Evolutionary conservation across 2,113 vertebrate genomes (phyloP), one percentile per base, ranked within the genome.

Genomic region (Theropithecus gelada): DNA sequence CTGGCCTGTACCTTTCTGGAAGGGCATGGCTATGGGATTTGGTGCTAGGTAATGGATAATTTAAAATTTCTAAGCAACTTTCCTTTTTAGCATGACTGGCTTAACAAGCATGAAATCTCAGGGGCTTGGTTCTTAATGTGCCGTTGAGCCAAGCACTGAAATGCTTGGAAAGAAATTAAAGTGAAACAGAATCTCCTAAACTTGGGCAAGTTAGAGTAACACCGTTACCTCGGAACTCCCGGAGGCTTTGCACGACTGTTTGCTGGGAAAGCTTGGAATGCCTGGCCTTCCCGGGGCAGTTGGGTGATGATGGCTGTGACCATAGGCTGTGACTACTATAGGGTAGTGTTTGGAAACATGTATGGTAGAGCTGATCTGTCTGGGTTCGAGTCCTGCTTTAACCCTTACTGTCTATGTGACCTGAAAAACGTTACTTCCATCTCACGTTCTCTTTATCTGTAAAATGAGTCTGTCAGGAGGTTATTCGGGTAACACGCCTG

Each of bases 81-180:
- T 79, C 90, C 64, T 80, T 90, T 72, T 88, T 81, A 97, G 93
- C 88, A 93, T 14, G 23, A 84, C 61, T 14, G 3, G 85, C 84
- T 89, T 97, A 97, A 98, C 78, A 93, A 96, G 96, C 48, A 79
- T 50, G 52, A 91, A 94, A 94, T 95, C 94, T 97, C 91, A 70
- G 86, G 95, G 66, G 96, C 78, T 91, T 17, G 1, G 70, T n/a
- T 90, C 59, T 96, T 85, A 93, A 96, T 30, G 85, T 97, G 85
- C 88, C 64, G 70, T 32, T 57, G 93, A 97, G 82, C 81, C 70
- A 59, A 93, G 88, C 66, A 75, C 66, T 43, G 68, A 91, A 91
- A 96, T 64, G 83, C 52, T 48, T 79, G 88, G 81, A 52, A 96
- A 90, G 93, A 96, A 93, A 96, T 57, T 50, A 93, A 91, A 89